Percentiles rank a stretch among this genome's conserved stretches.
phyloP scores from a whole-genome alignment of 1,140 invertebrate species.

The Temnothorax nylanderi region DNA sequence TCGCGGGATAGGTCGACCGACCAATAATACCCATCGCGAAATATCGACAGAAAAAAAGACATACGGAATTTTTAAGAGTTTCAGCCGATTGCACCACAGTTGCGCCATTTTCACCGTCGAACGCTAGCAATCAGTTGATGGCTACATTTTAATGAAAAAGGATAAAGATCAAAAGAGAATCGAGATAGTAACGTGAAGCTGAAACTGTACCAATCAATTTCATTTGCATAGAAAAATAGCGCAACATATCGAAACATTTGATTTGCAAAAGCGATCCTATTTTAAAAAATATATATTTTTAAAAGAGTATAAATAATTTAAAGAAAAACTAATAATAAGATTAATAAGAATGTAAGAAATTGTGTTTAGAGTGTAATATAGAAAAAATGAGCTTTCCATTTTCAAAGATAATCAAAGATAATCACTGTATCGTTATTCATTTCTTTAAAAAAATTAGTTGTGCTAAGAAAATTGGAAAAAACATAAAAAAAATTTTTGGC shows the following conservation, averaged over 20 bases:
- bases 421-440: no score
- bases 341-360: neutral
- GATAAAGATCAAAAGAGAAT: neutral
- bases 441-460: no score
- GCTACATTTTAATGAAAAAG: neutral
- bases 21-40: constrained; percentile 47
- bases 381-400: no score
- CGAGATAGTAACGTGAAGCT: neutral
- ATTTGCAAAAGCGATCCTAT: neutral
- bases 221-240: neutral
- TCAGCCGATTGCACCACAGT: neutral
- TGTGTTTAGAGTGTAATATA: neutral
- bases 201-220: constrained; percentile 5
- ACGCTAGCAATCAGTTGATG: neutral
- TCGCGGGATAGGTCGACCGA: constrained; percentile 9
- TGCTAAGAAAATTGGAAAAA: no score
- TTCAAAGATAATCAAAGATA: no score
- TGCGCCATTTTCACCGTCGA: constrained; percentile 11
- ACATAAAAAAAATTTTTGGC: no score
- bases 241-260: neutral
- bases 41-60: constrained; percentile 46
- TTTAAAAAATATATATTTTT: neutral
- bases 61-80: constrained; percentile 25
- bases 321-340: neutral
- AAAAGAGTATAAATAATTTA: neutral